These are phyloP conservation scores for Gymnorhina tibicen DNA, from an alignment of 2,113 vertebrate genomes.

Conservation along the genomic window DNA sequence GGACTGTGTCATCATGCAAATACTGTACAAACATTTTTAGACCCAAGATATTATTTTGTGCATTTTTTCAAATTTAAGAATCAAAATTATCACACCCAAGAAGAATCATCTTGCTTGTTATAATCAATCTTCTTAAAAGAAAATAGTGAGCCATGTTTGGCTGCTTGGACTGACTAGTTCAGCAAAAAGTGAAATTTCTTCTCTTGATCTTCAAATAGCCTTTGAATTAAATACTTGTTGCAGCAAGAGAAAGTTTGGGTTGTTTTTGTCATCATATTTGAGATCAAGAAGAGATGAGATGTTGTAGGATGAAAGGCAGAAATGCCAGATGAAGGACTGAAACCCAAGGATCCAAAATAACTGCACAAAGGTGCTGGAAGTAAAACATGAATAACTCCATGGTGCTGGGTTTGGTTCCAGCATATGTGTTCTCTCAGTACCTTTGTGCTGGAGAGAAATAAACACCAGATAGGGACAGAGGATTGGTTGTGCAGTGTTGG, in stretches of 20 bases:
- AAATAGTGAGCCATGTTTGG: not conserved
- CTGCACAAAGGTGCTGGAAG: not conserved
- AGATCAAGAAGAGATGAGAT: not conserved
- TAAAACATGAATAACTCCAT: not conserved
- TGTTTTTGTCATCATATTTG: not conserved
- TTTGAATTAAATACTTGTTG: slow-evolving; percentile 15
- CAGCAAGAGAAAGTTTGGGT: not conserved
- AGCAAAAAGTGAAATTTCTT: not conserved
- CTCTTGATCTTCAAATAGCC: not conserved
- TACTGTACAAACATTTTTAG: not conserved
- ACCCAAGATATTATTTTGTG: not conserved
- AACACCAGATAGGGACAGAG: not conserved
- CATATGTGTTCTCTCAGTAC: not conserved
- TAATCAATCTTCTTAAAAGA: not conserved
- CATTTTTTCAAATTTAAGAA: not conserved
- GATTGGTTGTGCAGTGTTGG: not conserved
- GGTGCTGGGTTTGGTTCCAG: not conserved
- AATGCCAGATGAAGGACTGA: not conserved
- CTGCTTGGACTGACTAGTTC: not conserved
- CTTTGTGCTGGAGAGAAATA: not conserved
- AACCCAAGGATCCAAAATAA: not conserved
- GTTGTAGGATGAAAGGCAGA: not conserved
- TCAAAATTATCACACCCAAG: not conserved
- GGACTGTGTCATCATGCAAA: not conserved
- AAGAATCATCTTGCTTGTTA: not conserved